A percentile compares a stretch with the other conserved stretches of the same genome.
These are phyloP conservation scores for Nesidiocoris tenuis DNA, from an alignment of 2,888 invertebrate species.

Conservation along the genomic window DNA sequence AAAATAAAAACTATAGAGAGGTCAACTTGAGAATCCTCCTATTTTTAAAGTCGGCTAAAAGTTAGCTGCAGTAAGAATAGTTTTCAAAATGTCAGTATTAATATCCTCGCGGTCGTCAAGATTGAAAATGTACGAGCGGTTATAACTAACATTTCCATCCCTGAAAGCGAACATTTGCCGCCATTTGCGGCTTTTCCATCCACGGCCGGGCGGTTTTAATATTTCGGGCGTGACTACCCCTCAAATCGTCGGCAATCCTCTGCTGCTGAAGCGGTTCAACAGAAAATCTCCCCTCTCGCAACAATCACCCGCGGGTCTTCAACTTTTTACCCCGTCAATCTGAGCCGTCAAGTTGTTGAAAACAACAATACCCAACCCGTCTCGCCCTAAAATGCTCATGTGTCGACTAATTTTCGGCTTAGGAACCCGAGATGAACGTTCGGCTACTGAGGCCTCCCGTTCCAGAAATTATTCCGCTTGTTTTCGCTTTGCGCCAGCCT, in stretches of 20 bases:
- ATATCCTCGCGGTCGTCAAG: no score
- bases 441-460: background rate
- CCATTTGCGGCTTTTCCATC: background rate
- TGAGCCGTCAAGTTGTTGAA: constrained; percentile 8
- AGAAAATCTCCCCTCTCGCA: constrained; percentile 15
- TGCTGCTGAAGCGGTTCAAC: background rate
- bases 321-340: constrained; percentile 39
- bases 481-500: constrained; percentile 8
- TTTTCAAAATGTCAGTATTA: no score
- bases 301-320: constrained; percentile 10
- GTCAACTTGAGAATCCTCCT: no score
- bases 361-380: constrained; percentile 13
- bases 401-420: constrained; percentile 52
- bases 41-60: no score
- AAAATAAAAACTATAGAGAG: no score
- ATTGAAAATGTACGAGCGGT: no score
- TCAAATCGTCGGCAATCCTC: constrained; percentile 34
- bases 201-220: constrained; percentile 4
- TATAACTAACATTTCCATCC: no score
- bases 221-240: constrained; percentile 10
- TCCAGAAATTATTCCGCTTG: constrained; percentile 35
- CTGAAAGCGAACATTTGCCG: background rate
- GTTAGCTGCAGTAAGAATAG: no score
- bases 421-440: constrained; percentile 46
- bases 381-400: constrained; percentile 47